These are phyloP conservation scores for Lasioglossum marginatum DNA, from an alignment of 2,888 invertebrate genomes.

Conservation along the genomic window DNA sequence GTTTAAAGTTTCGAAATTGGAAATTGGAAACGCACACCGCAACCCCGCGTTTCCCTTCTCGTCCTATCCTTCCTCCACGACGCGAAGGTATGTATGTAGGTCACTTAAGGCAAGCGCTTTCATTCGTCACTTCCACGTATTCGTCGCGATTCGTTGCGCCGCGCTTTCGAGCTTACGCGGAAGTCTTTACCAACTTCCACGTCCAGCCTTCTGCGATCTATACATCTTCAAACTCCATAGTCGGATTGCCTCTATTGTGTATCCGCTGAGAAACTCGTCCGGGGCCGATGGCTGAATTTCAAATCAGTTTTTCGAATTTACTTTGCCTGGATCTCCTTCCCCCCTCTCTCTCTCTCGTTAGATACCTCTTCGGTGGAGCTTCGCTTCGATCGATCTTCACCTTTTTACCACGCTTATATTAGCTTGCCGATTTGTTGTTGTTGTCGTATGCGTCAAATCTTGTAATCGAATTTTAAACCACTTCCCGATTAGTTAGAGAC, in stretches of 20 bases:
- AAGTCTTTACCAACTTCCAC: constrained; percentile 19
- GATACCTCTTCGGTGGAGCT: neutral
- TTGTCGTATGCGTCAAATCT: too few species aligned
- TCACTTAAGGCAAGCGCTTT: constrained; percentile 47
- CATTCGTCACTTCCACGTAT: constrained; percentile 55
- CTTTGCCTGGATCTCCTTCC: neutral
- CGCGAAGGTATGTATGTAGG: constrained; percentile 23
- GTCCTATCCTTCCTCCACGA: neutral
- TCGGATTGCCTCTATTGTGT: constrained; percentile 22
- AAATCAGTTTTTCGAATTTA: neutral
- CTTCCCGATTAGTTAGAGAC: too few species aligned
- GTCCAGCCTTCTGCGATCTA: neutral
- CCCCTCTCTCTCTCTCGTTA: neutral
- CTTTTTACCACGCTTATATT: too few species aligned
- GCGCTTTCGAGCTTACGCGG: constrained; percentile 20
- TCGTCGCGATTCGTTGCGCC: constrained; percentile 45
- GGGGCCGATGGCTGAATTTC: neutral
- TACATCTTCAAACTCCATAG: neutral
- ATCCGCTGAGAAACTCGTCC: constrained; percentile 10
- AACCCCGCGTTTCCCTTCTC: neutral
- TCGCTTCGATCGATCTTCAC: neutral
- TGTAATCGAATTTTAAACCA: too few species aligned
- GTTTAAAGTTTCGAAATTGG: constrained; percentile 64
- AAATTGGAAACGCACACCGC: constrained; percentile 61
- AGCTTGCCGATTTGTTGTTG: too few species aligned